Base-by-base conservation (phyloP, 92 coral and sea anemone genomes). In the Epizoanthus rinbou region DNA sequence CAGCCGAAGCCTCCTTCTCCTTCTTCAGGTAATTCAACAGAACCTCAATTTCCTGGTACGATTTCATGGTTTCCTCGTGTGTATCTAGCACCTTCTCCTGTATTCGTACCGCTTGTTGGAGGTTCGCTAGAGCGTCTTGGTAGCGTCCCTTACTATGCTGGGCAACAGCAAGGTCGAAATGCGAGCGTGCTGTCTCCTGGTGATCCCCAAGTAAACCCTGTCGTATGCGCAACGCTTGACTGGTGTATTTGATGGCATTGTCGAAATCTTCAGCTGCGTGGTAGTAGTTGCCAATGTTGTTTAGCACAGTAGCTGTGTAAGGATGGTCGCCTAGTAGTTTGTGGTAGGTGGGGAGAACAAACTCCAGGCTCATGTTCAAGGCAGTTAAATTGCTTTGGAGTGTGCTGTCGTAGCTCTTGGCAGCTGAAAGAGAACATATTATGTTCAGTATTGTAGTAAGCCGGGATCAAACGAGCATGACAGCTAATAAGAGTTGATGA, bases 231-330 rank as follows among this genome's bases (percentile, higher is more conserved):
- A 90, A 18, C 13, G 93, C 93, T 22, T 85, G 81, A 18, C 23
- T 33, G 0, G 86, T 70, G 79, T 86, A 87, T 52, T 11, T 85
- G 53, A 84, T 60, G 53, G 93, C 87, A 3, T 67, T 25, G 18
- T 87, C 76, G 59, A 64, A 69, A 2, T 87, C 63, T 18, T 85
- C 71, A 45, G 75, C 58, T 1, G 89, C 89, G 13, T 69, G 69
- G 41, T 87, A 81, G 35, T 86, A 80, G 56, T 86, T 87, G 1
- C 91, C 90, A n/a, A 90, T 86, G 54, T 69, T 89, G 82, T 87
- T 89, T 1, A 84, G 87, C 10, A 85, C 72, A 13, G 89, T 90
- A 15, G 89, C 94, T 10, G 82, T 69, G 52, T 86, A 87, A 2
- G 94, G 94, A 22, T 90, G 94, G 0, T 87, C 85, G 4, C 89